Evolutionary conservation across 2,113 vertebrate genomes (phyloP), one percentile per base, ranked within the genome.

Genomic region (Triplophysa tibetana): DNA sequence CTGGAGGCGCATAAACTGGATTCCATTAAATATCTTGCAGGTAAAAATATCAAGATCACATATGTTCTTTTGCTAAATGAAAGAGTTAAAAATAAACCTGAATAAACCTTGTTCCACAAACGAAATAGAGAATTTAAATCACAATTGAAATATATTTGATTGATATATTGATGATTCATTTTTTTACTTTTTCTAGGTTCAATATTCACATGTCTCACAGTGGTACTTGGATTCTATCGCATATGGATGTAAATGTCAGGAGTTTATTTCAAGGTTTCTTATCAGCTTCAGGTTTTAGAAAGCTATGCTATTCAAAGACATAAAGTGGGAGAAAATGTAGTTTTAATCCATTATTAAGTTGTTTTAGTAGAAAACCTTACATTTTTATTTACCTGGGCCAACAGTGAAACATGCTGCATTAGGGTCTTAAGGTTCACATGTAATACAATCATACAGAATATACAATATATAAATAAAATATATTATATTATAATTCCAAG

Each of bases 21-120:
- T 79, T 96, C 95, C 1, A 98, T 99, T 81, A 99, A 99, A 87
- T 99, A 98, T 81, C 91, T 99, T 64, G 97, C 97, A 94, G 98
- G 98, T 99, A 89, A 89, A 23, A 56, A n/a, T 70, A 50, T 70
- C 6, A n/a, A 72, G 14, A 79, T 54, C 16, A 19, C 43, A 45
- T 45, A 45, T 45, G 7, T 38, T 38, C 0, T 38, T 38, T 38
- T 38, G 33, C 33, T 38, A 38, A 38, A 7, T 38, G 6, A 38
- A 38, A 38, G 33, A 1, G 7, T 38, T 38, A 38, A 38, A 38
- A 38, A 38, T 38, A 38, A 33, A 33, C 29, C 29, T 33, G 0
- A 33, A 33, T 33, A 33, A 38, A 38, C 33, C 33, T 38, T 38
- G 33, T 38, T 52, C 67, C 13, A 50, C 48, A 50, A 13, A 38